Conservation (phyloP, 64 coral and sea anemone genomes). For the Montipora foliosa region DNA sequence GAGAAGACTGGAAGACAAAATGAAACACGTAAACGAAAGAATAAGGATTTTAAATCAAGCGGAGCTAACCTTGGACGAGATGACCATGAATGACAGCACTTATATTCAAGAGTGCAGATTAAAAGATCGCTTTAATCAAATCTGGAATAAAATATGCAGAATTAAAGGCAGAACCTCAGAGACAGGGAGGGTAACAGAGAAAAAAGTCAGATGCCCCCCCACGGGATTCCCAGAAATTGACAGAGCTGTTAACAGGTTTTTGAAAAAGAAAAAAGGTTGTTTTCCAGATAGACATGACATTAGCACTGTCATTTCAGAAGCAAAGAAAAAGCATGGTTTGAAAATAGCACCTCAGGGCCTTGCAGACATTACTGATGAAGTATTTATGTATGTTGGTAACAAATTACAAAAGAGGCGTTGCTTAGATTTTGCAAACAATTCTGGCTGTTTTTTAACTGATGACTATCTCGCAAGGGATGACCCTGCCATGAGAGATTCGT, state of each 20-base stretch:
- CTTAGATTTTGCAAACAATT: conserved; percentile 86
- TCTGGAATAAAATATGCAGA: conserved; percentile 91
- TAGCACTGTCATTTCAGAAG: conserved; percentile 59
- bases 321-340: conserved; percentile 74
- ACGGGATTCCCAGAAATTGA: conserved; percentile 87
- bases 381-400: conserved; percentile 91
- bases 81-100: conserved; percentile 80
- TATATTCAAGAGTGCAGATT: conserved; percentile 90
- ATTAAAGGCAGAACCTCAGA: conserved; percentile 69
- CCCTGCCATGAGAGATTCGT: conserved; percentile 64
- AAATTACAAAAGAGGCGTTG: conserved; percentile 88
- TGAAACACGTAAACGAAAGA: conserved; percentile 70
- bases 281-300: conserved; percentile 98
- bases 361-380: conserved; percentile 78
- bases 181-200: conserved; percentile 90
- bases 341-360: conserved; percentile 61
- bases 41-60: conserved; percentile 90
- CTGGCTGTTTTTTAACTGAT: conserved; percentile 89
- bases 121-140: conserved; percentile 86
- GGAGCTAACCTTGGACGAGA: conserved; percentile 90
- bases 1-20: conserved; percentile 64
- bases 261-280: conserved; percentile 56
- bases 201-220: conserved; percentile 58
- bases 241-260: conserved; percentile 76
- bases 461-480: conserved; percentile 54